phyloP scores from a whole-genome alignment of 1,140 invertebrate species.

The Arion vulgaris region DNA sequence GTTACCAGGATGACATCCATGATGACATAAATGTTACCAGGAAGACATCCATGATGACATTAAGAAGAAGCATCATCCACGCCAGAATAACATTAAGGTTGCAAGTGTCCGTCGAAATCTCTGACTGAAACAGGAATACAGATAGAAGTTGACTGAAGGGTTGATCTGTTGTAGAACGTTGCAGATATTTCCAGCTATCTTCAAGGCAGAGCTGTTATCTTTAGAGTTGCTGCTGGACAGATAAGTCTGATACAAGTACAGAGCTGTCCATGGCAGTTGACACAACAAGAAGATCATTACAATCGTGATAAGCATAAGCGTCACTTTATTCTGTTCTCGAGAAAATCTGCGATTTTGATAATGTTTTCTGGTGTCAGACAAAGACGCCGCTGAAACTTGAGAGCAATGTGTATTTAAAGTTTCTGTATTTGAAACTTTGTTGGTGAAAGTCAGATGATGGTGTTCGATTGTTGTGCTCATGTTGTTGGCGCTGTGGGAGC shows the following conservation, averaged over 20 bases:
- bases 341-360: conserved; percentile 22
- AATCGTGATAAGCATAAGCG: conserved; percentile 82
- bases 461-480: background rate
- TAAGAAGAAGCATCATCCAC: too few species aligned
- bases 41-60: too few species aligned
- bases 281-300: conserved; percentile 83
- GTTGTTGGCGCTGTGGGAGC: background rate
- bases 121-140: conserved; percentile 85
- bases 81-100: conserved; percentile 74
- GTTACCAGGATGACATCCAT: too few species aligned
- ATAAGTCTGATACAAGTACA: conserved; percentile 46
- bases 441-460: background rate
- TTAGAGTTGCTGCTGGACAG: conserved; percentile 41
- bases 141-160: conserved; percentile 82
- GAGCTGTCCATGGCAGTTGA: conserved; percentile 79
- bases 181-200: conserved; percentile 81
- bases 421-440: background rate
- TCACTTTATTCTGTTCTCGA: conserved; percentile 75
- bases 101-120: conserved; percentile 83
- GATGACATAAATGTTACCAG: too few species aligned
- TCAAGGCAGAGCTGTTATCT: conserved; percentile 62
- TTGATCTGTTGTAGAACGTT: conserved; percentile 83
- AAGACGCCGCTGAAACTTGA: background rate
- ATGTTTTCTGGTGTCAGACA: background rate
- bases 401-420: too few species aligned